Base-by-base conservation (phyloP, 2,888 invertebrate species). In the Crepidodera aurea region DNA sequence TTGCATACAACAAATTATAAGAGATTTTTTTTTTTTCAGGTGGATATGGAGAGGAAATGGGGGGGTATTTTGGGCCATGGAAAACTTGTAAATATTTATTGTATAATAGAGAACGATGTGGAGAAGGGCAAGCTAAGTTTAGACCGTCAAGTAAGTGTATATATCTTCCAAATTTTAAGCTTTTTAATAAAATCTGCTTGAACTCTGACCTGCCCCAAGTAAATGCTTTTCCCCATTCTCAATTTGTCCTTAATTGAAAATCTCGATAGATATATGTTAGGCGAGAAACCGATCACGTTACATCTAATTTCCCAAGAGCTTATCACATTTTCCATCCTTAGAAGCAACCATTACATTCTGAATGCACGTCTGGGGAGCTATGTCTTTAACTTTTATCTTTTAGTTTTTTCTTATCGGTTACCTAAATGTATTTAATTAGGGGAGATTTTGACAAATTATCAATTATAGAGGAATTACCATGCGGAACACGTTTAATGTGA, bases 61-160 rank as follows among this genome's bases (percentile, higher is more conserved):
- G 85, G 69, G 94, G 94, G 44, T 93, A 94, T 82, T 94, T 93
- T 77, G 93, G 94, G 65, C 93, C 93, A 76, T 94, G 94, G 90
- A 88, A 89, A 75, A 88, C 91, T 62, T 94, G 94, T 86, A 93
- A 92, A 82, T 86, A 87, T 75, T 83, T 92, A 71, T 84, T 90
- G 8, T 93, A 92, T 83, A 90, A 91, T 81, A 84, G 93, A 71
- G 92, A 93, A 81, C 88, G 91, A 83, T 94, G 94, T 75, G 93
- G 92, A 65, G 73, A 76, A 44, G 84, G 87, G 71, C 88, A 88
- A 65, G 90, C 92, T 68, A 88, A 91, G 81, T 93, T 94, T 83
- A 86, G 87, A 73, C 88, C 92, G 63, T 87, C 88, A 70, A 84
- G 93, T 93, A 81, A 90, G 89, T 87, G 22, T n/a, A n/a, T n/a